Evolutionary conservation across 2,113 vertebrate genomes (phyloP).

Genomic region (Hepsetus odoe): DNA sequence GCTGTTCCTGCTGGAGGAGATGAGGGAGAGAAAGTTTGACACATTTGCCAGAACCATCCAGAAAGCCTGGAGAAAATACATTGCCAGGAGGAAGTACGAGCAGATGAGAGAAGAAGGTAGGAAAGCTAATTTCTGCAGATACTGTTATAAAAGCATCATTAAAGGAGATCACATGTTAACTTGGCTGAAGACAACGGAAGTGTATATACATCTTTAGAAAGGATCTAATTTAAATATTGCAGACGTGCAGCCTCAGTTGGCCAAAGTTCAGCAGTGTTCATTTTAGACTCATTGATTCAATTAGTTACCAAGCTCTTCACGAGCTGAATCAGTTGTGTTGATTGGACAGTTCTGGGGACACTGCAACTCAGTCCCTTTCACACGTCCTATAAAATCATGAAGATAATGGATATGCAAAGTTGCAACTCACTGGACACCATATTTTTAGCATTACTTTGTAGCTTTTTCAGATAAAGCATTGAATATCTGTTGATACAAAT

Average conservation of each 20-base stretch:
- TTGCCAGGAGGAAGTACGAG: constrained; percentile 89
- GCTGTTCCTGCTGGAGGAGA: constrained; percentile 97
- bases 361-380: too few relatives aligned
- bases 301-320: not conserved
- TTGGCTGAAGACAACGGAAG: not conserved
- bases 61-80: constrained; percentile 90
- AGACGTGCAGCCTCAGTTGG: not conserved
- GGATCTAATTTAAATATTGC: constrained; percentile 10
- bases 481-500: too few relatives aligned
- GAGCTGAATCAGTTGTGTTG: not conserved
- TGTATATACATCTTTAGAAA: not conserved
- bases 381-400: too few relatives aligned
- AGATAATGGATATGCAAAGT: too few relatives aligned
- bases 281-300: not conserved
- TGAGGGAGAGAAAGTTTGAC: constrained; percentile 94
- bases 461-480: too few relatives aligned
- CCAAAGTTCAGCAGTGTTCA: not conserved
- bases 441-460: too few relatives aligned
- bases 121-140: constrained; percentile 4
- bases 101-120: constrained; percentile 96
- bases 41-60: constrained; percentile 91
- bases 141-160: not conserved
- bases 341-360: too few relatives aligned
- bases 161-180: not conserved
- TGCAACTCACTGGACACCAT: too few relatives aligned